These are phyloP conservation scores for Archivesica marissinica DNA, from an alignment of 1,140 invertebrate genomes.

Conservation along the genomic window DNA sequence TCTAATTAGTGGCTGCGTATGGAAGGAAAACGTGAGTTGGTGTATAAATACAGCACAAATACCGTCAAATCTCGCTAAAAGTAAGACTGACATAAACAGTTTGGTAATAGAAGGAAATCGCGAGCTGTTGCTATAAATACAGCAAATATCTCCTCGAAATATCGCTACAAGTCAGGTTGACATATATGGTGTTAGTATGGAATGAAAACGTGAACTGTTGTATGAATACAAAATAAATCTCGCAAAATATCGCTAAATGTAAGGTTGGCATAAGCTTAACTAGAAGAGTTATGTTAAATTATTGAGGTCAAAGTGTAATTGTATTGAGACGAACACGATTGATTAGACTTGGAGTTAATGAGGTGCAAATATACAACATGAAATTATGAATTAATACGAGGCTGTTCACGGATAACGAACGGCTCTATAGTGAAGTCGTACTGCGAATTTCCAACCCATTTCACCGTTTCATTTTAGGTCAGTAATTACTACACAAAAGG, in stretches of 20 bases:
- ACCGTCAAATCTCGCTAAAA: no score
- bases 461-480: neutral
- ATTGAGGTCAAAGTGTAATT: neutral
- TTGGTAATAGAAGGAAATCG: no score
- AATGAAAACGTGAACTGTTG: no score
- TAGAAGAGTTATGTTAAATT: neutral
- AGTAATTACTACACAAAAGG: neutral
- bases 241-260: neutral
- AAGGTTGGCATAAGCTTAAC: neutral
- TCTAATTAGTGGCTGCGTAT: no score
- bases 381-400: neutral
- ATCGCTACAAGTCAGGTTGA: no score
- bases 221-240: neutral
- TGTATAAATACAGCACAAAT: no score
- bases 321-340: neutral
- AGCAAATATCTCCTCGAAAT: no score
- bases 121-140: no score
- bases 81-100: no score
- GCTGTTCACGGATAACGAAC: neutral
- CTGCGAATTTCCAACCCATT: conserved; percentile 14
- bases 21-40: no score
- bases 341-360: neutral
- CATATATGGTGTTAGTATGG: no score
- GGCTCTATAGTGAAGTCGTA: neutral
- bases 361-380: neutral